Evolutionary conservation across 2,797 vertebrate species (phyloP), one percentile per base, ranked within the genome.

Genomic region (Sylvia borin): DNA sequence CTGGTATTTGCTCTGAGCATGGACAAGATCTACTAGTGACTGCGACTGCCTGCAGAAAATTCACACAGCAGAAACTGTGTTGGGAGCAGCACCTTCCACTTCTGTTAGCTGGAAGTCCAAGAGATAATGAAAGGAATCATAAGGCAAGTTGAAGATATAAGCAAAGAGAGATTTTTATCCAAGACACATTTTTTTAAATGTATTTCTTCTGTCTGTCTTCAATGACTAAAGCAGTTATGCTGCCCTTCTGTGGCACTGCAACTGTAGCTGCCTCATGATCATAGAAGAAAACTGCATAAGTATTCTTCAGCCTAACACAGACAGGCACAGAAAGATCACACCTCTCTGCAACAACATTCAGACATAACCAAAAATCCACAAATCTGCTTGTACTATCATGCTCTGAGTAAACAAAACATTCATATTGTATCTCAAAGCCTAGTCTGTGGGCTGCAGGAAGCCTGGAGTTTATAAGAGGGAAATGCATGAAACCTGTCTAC

Each of bases 1-100:
- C 79, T 90, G 93, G 76, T 72, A 85, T 88, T 94, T 88, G 40
- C 88, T 92, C 66, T 58, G 85, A 93, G 88, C 36, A 18, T 0
- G 36, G 76, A 25, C 62, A 57, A 65, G 85, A 77, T 88, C 85
- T 80, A 68, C 72, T 57, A 22, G 53, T 26, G 72, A 47, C 72
- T 87, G 61, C 25, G 40, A n/a, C 16, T 50, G 68, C 54, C 71
- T 93, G 75, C 22, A 61, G 68, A 77, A 91, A 88, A 85, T 2
- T 3, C 50, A 31, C 13, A 40, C 18, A 34, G 43, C 17, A 32
- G 43, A 79, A n/a, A 45, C 43, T 16, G 12, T 47, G 40, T 54
- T 78, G 54, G 21, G 21, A 86, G 62, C 50, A 64, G 36, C 31
- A 76, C 83, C 62, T 90, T 92, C 79, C 80, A 73, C 83, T 92